Evolutionary conservation across 2,113 vertebrate species (phyloP).

Genomic region (Labeo catla): DNA sequence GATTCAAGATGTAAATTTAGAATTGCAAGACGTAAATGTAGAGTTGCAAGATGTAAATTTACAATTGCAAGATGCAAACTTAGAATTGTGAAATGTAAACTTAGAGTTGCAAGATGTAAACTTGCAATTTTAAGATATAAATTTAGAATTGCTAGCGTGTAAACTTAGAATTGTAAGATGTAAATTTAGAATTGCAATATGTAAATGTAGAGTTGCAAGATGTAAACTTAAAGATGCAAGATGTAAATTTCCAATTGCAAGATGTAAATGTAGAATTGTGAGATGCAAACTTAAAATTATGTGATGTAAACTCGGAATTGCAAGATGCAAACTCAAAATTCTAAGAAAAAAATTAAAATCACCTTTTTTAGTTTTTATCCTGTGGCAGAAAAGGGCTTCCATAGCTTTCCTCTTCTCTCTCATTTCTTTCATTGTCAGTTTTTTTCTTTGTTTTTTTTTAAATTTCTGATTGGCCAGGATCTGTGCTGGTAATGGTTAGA

Average conservation of each 20-base stretch:
- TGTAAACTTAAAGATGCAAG: too few species aligned
- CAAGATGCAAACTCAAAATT: neutral
- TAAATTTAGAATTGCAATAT: too few species aligned
- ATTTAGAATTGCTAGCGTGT: too few species aligned
- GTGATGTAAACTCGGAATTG: too few species aligned
- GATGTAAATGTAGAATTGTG: neutral
- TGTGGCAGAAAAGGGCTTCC: neutral
- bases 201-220: too few species aligned
- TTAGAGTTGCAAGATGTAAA: too few species aligned
- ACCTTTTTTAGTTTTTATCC: neutral
- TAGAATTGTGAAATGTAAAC: neutral
- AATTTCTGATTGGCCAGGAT: neutral
- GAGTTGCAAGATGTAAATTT: neutral
- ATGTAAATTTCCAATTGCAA: neutral
- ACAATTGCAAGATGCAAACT: neutral
- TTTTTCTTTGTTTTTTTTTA: neutral
- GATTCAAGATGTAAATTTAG: too few species aligned
- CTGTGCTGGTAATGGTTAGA: neutral
- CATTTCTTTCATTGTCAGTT: neutral
- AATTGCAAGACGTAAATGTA: too few species aligned
- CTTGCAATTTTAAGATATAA: too few species aligned
- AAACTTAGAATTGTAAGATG: too few species aligned
- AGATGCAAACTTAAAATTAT: neutral
- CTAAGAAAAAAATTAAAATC: neutral
- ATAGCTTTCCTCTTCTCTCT: neutral